Evolutionary conservation across 2,113 vertebrate species (phyloP), one percentile per base, ranked within the genome.

Genomic region (Sylvia atricapilla): DNA sequence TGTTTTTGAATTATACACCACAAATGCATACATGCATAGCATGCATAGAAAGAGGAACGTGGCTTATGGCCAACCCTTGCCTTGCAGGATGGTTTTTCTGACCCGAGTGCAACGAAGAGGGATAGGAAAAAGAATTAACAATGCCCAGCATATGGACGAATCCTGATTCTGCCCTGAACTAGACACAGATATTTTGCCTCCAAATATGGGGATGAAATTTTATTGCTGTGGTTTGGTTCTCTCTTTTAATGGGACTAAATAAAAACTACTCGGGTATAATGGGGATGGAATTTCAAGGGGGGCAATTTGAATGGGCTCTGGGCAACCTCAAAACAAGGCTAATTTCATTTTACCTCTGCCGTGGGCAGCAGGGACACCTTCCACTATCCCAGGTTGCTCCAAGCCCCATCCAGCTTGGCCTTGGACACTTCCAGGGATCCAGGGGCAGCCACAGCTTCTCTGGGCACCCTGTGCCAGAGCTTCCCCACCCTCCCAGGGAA

Each of bases 331-430:
- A 62, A 53, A 19, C 3, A 39, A 23, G 67, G 3, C 3, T 39
- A 7, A 28, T 62, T 50, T 5, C 3, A 13, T 81, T 28, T 8
- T 33, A 74, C 25, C 22, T 6, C 43, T 67, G 44, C 60, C 39
- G 10, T n/a, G 33, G 62, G 10, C 37, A 63, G 8, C n/a, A 67
- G 27, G 50, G 59, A 59, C 52, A 74, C 4, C 18, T 52, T 13
- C 23, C 44, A 16, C 15, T 28, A 0, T 2, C 15, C 52, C 52
- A 59, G 33, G 23, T 0, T 44, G 12, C 44, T 66, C 44, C 28
- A 19, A 64, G 22, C 17, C 5, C 50, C 3, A 1, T 64, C 59
- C 59, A 81, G 0, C 19, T 19, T 74, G 59, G 28, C 28, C 60
- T 82, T 67, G 46, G 24, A 0, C 77, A 39, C 20, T 60, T 0